Conservation (phyloP, 2,888 invertebrate species). For the Cacoxenus indagator region DNA sequence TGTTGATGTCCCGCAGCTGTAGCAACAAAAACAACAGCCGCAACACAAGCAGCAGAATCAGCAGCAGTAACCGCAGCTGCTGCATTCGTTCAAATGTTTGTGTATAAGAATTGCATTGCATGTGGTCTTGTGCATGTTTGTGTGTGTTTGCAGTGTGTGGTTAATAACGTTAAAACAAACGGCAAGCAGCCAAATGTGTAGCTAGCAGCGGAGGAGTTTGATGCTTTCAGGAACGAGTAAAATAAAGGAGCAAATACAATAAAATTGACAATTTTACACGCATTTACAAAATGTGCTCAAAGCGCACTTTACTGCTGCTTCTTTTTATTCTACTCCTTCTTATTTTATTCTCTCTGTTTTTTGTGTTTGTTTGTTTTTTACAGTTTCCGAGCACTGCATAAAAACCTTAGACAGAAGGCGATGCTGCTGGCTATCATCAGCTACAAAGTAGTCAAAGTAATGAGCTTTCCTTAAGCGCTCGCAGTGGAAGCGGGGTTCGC, state of each 20-base stretch:
- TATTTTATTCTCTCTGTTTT: not conserved
- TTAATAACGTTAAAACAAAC: conserved; percentile 51
- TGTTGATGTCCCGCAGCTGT: not conserved
- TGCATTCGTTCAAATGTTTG: conserved; percentile 5
- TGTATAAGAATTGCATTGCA: conserved; percentile 9
- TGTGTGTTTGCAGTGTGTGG: conserved; percentile 36
- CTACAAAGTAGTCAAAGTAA: not conserved
- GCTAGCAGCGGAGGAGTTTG: no score
- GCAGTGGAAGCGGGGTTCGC: no score
- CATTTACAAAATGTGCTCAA: conserved; percentile 2
- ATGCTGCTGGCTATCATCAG: not conserved
- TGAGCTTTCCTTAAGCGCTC: no score
- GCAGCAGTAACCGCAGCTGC: not conserved
- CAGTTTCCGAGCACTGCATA: not conserved
- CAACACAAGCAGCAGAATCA: no score
- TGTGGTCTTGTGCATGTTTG: not conserved
- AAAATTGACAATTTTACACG: conserved; percentile 15
- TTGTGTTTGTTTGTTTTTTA: not conserved
- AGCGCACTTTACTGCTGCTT: not conserved
- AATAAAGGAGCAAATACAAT: conserved; percentile 15
- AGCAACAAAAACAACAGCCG: not conserved
- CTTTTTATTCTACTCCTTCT: not conserved
- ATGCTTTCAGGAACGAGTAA: conserved; percentile 4
- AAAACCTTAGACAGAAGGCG: not conserved
- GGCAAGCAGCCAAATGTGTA: not conserved